These are phyloP conservation scores for Urechis unicinctus DNA, from an alignment of 2,888 invertebrate genomes.

Conservation along the genomic window DNA sequence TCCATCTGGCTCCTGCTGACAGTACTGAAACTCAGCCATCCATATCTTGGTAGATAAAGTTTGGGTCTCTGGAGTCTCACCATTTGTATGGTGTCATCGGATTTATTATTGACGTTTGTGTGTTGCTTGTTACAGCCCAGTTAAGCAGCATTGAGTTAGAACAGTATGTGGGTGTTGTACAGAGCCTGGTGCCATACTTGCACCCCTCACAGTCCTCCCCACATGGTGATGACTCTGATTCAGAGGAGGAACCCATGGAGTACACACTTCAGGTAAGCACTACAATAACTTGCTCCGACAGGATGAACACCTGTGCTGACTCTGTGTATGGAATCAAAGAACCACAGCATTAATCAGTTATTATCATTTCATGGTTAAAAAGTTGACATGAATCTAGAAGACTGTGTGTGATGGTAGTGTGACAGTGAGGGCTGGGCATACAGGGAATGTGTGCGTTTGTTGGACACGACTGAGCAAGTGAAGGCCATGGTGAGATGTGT, in stretches of 20 bases:
- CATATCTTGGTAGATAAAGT: slow-evolving; percentile 59
- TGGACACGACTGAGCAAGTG: slow-evolving; percentile 63
- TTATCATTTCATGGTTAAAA: too few species aligned
- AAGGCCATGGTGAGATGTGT: slow-evolving; percentile 56
- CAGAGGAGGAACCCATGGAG: slow-evolving; percentile 35
- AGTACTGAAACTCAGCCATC: slow-evolving; percentile 63
- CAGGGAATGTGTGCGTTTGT: slow-evolving; percentile 60
- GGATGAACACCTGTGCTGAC: too few species aligned
- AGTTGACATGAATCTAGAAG: too few species aligned
- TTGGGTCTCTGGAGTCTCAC: not conserved
- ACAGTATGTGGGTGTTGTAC: slow-evolving; percentile 58
- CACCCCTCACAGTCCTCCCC: slow-evolving; percentile 51
- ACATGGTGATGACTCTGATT: slow-evolving; percentile 59
- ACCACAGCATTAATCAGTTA: too few species aligned
- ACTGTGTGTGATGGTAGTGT: too few species aligned
- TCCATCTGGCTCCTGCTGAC: slow-evolving; percentile 65
- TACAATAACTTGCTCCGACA: too few species aligned
- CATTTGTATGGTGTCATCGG: not conserved
- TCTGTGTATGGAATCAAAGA: too few species aligned
- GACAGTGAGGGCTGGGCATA: too few species aligned
- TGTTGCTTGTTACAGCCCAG: slow-evolving; percentile 46
- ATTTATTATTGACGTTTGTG: too few species aligned
- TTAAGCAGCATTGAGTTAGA: slow-evolving; percentile 20
- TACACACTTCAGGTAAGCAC: too few species aligned
- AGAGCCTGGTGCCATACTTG: slow-evolving; percentile 53